Evolutionary conservation across 2,888 invertebrate species (phyloP).

Genomic region (Allygus modestus): DNA sequence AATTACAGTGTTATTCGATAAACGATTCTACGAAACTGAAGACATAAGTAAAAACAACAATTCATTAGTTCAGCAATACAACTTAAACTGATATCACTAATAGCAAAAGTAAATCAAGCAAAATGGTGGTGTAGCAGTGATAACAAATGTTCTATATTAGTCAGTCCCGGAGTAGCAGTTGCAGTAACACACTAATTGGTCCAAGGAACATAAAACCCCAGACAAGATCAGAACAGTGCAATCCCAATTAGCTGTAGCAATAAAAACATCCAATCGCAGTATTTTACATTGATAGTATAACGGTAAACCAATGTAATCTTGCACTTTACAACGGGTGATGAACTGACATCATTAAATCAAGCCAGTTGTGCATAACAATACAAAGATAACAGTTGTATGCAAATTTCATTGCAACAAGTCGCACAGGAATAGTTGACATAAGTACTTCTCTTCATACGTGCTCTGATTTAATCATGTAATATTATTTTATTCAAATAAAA

Average conservation of each 20-base stretch:
- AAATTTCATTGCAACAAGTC: slow-evolving; percentile 3
- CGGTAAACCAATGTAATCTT: not conserved
- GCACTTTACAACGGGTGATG: not conserved
- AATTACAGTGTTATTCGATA: too few species aligned
- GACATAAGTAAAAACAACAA: too few species aligned
- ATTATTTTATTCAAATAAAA: too few species aligned
- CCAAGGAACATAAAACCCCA: not conserved
- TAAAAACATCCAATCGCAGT: slow-evolving; percentile 3
- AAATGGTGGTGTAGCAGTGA: not conserved
- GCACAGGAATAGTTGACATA: not conserved
- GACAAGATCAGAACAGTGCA: not conserved
- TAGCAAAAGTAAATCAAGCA: too few species aligned
- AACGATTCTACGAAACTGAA: too few species aligned
- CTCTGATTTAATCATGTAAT: not conserved
- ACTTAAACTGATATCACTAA: too few species aligned
- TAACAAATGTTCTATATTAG: not conserved
- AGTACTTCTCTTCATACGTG: not conserved
- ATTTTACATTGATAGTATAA: not conserved
- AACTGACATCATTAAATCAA: not conserved
- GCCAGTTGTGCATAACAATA: not conserved
- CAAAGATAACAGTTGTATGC: slow-evolving; percentile 23
- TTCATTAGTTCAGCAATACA: too few species aligned
- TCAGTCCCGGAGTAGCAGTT: not conserved
- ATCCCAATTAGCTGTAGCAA: not conserved
- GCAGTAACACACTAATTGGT: not conserved